phyloP scores from a whole-genome alignment of 2,113 vertebrate genomes.

The Daphoenositta chrysoptera region DNA sequence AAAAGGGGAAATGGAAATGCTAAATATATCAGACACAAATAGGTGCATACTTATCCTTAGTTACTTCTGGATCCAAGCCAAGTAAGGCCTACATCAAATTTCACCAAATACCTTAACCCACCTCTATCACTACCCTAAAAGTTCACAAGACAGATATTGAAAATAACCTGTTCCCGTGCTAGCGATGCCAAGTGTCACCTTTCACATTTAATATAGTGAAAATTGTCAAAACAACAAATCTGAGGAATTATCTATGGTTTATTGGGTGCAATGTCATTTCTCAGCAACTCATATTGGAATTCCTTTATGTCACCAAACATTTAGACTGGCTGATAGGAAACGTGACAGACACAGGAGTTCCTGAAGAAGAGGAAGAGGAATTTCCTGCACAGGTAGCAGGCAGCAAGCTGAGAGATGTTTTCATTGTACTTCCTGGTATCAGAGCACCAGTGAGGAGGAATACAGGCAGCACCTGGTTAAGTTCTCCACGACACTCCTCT shows the following conservation, averaged over 20 bases:
- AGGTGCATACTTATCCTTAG: not conserved
- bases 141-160: not conserved
- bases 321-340: constrained; percentile 38
- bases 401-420: constrained; percentile 16
- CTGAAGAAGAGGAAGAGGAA: constrained; percentile 44
- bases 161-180: not conserved
- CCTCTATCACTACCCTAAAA: not conserved
- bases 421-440: constrained; percentile 14
- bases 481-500: not conserved
- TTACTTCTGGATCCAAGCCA: not conserved
- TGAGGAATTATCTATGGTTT: not conserved
- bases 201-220: not conserved
- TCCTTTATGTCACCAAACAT: constrained; percentile 3
- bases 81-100: not conserved
- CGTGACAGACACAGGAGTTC: not conserved
- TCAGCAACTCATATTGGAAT: not conserved
- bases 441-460: not conserved
- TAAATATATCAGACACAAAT: not conserved
- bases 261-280: not conserved
- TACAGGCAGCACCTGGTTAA: not conserved
- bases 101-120: not conserved
- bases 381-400: constrained; percentile 53
- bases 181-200: not conserved
- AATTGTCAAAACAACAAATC: not conserved
- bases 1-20: not conserved